A percentile compares a stretch with the other conserved stretches of the same genome.
phyloP scores from a whole-genome alignment of 2,113 vertebrate genomes.

The Craseonycteris thonglongyai region DNA sequence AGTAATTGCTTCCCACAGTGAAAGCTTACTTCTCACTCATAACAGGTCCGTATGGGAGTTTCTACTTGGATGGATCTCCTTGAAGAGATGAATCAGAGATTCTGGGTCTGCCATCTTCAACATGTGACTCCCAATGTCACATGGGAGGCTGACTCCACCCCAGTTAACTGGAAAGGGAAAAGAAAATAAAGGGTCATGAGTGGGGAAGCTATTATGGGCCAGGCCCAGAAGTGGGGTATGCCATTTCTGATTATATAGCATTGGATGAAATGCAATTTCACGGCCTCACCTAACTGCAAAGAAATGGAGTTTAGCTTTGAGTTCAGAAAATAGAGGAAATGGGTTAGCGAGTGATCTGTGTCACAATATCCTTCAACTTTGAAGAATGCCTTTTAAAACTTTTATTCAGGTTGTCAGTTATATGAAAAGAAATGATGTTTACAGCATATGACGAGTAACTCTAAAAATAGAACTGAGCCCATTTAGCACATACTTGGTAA shows the following conservation, averaged over 20 bases:
- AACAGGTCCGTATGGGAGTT: not conserved
- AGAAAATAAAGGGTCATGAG: not conserved
- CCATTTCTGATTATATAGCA: not conserved
- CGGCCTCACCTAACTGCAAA: not conserved
- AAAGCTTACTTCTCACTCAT: not conserved
- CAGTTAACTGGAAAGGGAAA: not conserved
- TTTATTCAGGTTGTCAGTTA: constrained; percentile 46
- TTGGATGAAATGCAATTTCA: not conserved
- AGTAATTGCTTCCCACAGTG: not conserved
- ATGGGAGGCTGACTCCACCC: not conserved
- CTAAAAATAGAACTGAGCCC: constrained; percentile 26
- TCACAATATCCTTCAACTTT: constrained; percentile 32
- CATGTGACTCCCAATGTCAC: not conserved
- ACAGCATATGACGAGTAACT: constrained; percentile 2
- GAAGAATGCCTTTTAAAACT: constrained; percentile 28
- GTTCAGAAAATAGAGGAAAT: not conserved
- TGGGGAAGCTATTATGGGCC: not conserved
- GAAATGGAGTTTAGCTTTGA: not conserved
- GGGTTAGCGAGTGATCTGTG: not conserved
- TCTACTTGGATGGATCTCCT: not conserved
- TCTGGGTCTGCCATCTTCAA: not conserved
- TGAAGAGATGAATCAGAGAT: not conserved
- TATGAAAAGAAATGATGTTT: constrained; percentile 16
- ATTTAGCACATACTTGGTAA: constrained; percentile 23
- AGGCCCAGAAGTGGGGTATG: not conserved